Conservation (phyloP, 1,140 invertebrate species). For the Bombus superbus region DNA sequence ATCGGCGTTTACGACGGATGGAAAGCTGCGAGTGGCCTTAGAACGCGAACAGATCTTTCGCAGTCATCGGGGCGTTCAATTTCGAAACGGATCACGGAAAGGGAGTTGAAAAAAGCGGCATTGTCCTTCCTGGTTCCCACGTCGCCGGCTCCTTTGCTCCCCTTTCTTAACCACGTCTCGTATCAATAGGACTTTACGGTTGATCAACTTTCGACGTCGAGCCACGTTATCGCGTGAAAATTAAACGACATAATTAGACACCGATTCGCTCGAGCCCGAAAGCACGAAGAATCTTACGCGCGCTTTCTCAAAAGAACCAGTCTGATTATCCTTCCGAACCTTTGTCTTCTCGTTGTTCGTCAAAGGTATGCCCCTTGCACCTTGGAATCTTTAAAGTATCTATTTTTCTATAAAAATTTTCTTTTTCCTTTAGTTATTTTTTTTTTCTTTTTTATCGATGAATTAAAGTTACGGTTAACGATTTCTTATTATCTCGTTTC, state of each 20-base stretch:
- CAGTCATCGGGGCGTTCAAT: slow-evolving; percentile 11
- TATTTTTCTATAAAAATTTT: too few species aligned
- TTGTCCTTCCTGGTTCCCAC: slow-evolving; percentile 34
- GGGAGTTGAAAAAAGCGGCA: not conserved
- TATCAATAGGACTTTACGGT: slow-evolving; percentile 44
- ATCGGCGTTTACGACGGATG: not conserved
- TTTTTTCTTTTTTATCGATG: not conserved
- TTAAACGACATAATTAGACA: slow-evolving; percentile 59
- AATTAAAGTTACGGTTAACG: not conserved
- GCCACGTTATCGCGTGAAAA: slow-evolving; percentile 19
- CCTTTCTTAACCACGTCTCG: slow-evolving; percentile 29
- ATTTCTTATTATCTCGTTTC: too few species aligned
- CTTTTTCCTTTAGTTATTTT: not conserved
- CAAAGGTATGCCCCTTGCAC: not conserved
- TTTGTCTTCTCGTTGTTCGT: not conserved
- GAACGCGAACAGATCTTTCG: not conserved
- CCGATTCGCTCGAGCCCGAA: not conserved
- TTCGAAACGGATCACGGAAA: slow-evolving; percentile 17
- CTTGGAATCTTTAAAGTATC: not conserved
- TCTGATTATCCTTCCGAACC: not conserved
- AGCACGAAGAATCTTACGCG: too few species aligned
- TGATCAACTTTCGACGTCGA: slow-evolving; percentile 32
- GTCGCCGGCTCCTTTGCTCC: slow-evolving; percentile 11
- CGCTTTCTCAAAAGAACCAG: not conserved
- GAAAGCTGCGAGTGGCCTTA: not conserved